Evolutionary conservation across 1,140 invertebrate species (phyloP), one percentile per base, ranked within the genome.

Genomic region (Ooceraea biroi): DNA sequence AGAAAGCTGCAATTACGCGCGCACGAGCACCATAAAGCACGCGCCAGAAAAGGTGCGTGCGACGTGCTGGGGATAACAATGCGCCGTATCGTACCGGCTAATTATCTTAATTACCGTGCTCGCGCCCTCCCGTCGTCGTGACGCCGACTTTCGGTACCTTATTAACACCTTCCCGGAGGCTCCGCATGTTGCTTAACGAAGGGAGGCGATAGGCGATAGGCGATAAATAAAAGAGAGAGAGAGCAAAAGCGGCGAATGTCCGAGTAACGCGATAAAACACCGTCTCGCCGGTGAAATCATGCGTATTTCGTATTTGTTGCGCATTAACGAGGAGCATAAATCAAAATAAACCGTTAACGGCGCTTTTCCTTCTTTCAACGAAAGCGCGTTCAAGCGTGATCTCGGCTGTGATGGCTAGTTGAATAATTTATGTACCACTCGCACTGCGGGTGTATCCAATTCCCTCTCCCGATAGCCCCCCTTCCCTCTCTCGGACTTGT

Each of bases 31-130:
- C 73, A 27, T 74, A 61, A 78, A 85, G 41, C 46, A 46, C 83
- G 44, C 19, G 52, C 12, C 44, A 22, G 46, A 58, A 85, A 83
- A 88, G 83, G 73, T 63, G 83, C 58, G 72, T 63, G 57, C 22
- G 36, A 83, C 41, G 52, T 36, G n/a, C 27, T 41, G 66, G 36
- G 12, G 66, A 44, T 36, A 65, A 84, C 86, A 82, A 88, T 88
- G 46, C 55, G 57, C 14, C 36, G 58, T 36, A 36, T n/a, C 61
- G n/a, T n/a, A 44, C 27, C 48, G 12, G 41, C 58, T 85, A 69
- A 89, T 89, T 83, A 85, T 88, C 84, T 85, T 78, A 85, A 88
- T 88, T 88, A 71, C 22, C 58, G 60, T 44, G 57, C 48, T 55
- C 44, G 71, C 65, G 44, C 65, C 30, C 19, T 22, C 14, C 27